Evolutionary conservation across 2,797 vertebrate genomes (phyloP).

Genomic region (Molossus alvarezi): DNA sequence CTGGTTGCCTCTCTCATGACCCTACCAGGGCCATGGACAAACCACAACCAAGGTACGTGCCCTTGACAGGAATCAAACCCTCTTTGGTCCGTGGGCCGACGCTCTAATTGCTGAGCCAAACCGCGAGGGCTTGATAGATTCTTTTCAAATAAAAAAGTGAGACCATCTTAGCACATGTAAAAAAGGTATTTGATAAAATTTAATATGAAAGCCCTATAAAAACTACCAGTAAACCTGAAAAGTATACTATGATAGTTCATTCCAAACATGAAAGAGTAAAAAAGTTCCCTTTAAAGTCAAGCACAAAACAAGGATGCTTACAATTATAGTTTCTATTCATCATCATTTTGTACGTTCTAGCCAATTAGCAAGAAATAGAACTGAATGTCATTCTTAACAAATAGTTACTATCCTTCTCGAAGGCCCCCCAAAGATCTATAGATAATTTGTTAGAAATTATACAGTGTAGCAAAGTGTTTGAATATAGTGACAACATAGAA

Average conservation of each 20-base stretch:
- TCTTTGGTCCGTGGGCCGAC: no score
- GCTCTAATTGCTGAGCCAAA: no score
- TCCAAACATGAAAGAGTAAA: not conserved
- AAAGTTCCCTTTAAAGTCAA: conserved; percentile 50
- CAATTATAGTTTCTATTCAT: not conserved
- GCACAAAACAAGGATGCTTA: not conserved
- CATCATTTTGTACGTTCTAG: not conserved
- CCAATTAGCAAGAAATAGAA: conserved; percentile 17
- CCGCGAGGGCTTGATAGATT: no score
- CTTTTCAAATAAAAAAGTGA: not conserved
- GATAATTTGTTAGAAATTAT: conserved; percentile 22
- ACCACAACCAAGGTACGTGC: no score
- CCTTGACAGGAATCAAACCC: no score
- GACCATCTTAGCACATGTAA: not conserved
- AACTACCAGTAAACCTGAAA: conserved; percentile 46
- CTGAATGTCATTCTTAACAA: not conserved
- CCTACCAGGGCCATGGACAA: no score
- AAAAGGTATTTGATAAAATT: not conserved
- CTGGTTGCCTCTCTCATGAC: no score
- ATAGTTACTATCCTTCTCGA: not conserved
- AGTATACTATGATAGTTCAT: not conserved
- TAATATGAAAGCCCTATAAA: not conserved
- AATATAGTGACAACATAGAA: not conserved
- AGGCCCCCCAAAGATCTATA: not conserved
- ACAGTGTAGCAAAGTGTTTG: not conserved